Percentiles rank a stretch among this genome's conserved stretches.
These are phyloP conservation scores for Lutraria rhynchaena DNA, from an alignment of 1,140 invertebrate species.

Conservation along the genomic window DNA sequence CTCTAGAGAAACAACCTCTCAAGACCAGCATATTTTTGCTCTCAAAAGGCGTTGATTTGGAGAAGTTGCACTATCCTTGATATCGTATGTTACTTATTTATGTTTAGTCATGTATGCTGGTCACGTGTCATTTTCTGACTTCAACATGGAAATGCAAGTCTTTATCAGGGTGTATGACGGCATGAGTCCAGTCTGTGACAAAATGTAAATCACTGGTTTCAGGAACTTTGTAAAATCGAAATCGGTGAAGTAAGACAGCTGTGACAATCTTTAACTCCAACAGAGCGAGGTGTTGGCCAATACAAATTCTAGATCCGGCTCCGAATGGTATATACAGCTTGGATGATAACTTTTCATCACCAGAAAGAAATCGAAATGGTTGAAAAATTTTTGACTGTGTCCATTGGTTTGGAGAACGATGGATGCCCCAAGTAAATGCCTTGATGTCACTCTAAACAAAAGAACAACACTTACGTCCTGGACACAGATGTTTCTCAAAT, in stretches of 20 bases:
- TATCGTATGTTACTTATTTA: too few species aligned
- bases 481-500: too few species aligned
- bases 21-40: too few species aligned
- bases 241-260: conserved; percentile 63
- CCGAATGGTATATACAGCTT: conserved; percentile 70
- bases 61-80: too few species aligned
- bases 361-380: conserved; percentile 63
- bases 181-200: conserved; percentile 70
- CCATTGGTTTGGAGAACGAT: conserved; percentile 56
- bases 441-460: conserved; percentile 55
- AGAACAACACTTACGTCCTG: too few species aligned
- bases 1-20: too few species aligned
- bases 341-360: neutral
- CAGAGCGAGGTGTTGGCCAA: conserved; percentile 70
- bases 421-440: conserved; percentile 63
- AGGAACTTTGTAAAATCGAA: conserved; percentile 56
- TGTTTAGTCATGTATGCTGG: neutral
- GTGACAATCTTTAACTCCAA: conserved; percentile 66
- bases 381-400: conserved; percentile 53
- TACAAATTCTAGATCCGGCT: conserved; percentile 69
- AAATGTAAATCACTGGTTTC: conserved; percentile 64
- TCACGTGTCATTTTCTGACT: conserved; percentile 5
- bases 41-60: too few species aligned
- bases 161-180: conserved; percentile 70
- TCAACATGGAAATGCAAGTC: conserved; percentile 63